Evolutionary conservation across 2,113 vertebrate genomes (phyloP), one percentile per base, ranked within the genome.

Genomic region (Scartelaos histophorus): DNA sequence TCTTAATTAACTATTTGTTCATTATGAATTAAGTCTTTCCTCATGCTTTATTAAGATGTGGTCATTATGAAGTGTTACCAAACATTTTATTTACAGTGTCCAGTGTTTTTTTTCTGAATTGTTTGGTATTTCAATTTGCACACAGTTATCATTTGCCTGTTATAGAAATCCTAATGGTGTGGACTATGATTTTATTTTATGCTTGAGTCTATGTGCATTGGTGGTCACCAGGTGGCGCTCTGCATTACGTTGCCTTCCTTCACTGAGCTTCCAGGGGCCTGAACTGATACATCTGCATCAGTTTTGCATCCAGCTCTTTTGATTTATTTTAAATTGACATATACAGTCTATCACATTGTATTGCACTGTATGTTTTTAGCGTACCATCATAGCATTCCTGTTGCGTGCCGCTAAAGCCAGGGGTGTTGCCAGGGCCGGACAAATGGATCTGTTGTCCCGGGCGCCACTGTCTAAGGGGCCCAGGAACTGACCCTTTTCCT

Each of bases 191-290:
- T 75, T 1, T 83, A 25, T 66, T 77, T 66, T 46, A 7, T 62
- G 73, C 51, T 69, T 85, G 74, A 70, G 67, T 77, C 29, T 75
- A 80, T 85, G 76, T 86, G 73, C 66, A 65, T 80, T 69, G 71
- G 69, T 69, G 71, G 69, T 69, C 73, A 70, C 70, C 82, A 82
- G 62, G 79, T 74, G 70, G 49, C 81, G 83, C 79, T 78, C 83
- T 76, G 86, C 82, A 82, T 91, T 68, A 69, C 78, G 79, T 83
- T 75, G 69, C 67, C 84, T 87, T 89, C 70, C 82, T 83, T 75
- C 82, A 92, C 94, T 90, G 86, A 95, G 90, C 95, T 96, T 96
- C 93, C 95, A 96, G 93, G 92, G 88, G 90, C 88, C 88, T 89
- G 86, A 90, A 78, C 71, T 83, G 73, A 84, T 74, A 7, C 1